phyloP scores from a whole-genome alignment of 2,888 invertebrate species.

The Clanis bilineata region DNA sequence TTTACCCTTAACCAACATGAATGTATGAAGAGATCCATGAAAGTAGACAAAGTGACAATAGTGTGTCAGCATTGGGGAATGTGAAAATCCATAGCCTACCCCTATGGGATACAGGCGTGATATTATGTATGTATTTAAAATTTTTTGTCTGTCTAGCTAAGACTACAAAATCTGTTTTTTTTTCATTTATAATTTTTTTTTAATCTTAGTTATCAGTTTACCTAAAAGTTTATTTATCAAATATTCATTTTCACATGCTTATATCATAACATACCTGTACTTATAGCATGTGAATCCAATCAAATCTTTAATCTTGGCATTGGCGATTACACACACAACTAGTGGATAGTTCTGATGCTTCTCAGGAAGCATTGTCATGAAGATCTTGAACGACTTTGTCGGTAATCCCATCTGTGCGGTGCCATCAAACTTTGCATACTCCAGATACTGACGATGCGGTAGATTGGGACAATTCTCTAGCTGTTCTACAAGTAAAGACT shows the following conservation, averaged over 20 bases:
- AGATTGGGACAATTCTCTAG: slow-evolving; percentile 89
- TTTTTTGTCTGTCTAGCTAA: too few relatives aligned
- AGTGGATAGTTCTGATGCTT: slow-evolving; percentile 92
- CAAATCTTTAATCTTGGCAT: slow-evolving; percentile 93
- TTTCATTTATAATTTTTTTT: too few relatives aligned
- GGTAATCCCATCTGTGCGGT: slow-evolving; percentile 90
- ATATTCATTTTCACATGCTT: not conserved
- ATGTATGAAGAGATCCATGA: too few relatives aligned
- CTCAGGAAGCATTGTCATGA: slow-evolving; percentile 92
- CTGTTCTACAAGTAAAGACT: slow-evolving; percentile 88
- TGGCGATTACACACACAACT: slow-evolving; percentile 89
- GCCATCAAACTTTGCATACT: slow-evolving; percentile 96
- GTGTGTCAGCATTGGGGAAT: too few relatives aligned
- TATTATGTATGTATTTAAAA: too few relatives aligned
- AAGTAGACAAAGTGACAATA: too few relatives aligned
- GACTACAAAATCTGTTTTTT: too few relatives aligned
- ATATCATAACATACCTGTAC: slow-evolving; percentile 78
- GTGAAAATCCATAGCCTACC: too few relatives aligned
- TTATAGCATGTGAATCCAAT: slow-evolving; percentile 96
- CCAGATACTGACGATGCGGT: slow-evolving; percentile 93
- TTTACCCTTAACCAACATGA: too few relatives aligned
- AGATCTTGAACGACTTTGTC: slow-evolving; percentile 93
- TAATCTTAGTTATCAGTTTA: too few relatives aligned
- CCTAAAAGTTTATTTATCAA: too few relatives aligned
- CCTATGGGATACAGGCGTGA: too few relatives aligned